Percentiles rank a stretch among this genome's conserved stretches.
Conservation (phyloP, 2,888 invertebrate species). For the Lacanobia wlatinum region DNA sequence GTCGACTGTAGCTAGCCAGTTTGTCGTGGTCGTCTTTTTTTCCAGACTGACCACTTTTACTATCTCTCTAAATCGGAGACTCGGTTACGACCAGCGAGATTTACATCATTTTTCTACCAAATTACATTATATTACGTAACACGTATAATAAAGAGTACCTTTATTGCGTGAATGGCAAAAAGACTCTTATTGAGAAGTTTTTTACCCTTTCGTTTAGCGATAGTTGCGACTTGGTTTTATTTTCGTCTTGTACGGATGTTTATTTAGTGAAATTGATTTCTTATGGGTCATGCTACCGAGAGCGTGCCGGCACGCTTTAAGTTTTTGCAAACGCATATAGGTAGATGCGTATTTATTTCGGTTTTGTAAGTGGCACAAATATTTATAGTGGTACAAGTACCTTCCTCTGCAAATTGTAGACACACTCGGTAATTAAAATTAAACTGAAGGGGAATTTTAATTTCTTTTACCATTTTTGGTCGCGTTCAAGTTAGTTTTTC, state of each 20-base stretch:
- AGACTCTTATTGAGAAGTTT: constrained; percentile 25
- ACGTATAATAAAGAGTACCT: constrained; percentile 59
- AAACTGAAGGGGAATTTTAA: too few species aligned
- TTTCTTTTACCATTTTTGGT: too few species aligned
- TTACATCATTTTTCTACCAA: constrained; percentile 71
- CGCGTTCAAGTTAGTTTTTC: too few species aligned
- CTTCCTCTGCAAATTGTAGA: neutral
- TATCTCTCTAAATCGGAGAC: constrained; percentile 75
- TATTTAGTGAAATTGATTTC: constrained; percentile 29
- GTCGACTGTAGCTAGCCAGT: constrained; percentile 63
- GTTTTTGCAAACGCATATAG: neutral
- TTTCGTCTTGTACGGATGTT: constrained; percentile 7
- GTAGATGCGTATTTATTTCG: neutral
- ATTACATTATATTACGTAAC: constrained; percentile 71
- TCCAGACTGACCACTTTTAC: constrained; percentile 81
- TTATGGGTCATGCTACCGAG: neutral
- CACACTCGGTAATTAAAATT: neutral
- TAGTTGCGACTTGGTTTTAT: constrained; percentile 14
- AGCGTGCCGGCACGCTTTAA: constrained; percentile 5
- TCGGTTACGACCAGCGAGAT: constrained; percentile 69
- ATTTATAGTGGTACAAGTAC: neutral
- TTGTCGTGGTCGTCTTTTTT: constrained; percentile 70
- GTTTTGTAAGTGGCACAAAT: neutral
- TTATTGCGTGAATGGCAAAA: constrained; percentile 56
- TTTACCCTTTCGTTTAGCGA: constrained; percentile 46